Evolutionary conservation across 2,888 invertebrate genomes (phyloP).

Genomic region (Willowsia nigromaculata): DNA sequence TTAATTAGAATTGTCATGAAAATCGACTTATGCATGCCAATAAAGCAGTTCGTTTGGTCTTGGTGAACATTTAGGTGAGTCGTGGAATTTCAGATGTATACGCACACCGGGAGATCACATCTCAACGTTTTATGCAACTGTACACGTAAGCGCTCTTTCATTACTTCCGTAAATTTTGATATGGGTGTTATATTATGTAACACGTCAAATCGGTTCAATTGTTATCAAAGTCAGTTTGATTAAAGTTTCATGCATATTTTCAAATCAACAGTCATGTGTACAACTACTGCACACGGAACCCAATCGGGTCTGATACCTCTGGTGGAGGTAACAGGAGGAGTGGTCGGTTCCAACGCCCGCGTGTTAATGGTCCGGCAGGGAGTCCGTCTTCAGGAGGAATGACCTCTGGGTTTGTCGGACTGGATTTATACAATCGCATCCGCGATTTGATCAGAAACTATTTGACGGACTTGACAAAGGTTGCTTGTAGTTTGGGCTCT

Average conservation of each 20-base stretch:
- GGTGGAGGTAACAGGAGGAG: constrained; percentile 44
- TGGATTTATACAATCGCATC: constrained; percentile 67
- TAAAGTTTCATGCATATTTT: too few species aligned
- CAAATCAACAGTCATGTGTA: constrained; percentile 59
- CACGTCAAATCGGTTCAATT: too few species aligned
- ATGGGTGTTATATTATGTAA: background rate
- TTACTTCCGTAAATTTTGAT: background rate
- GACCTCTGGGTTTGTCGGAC: constrained; percentile 63
- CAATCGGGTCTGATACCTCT: constrained; percentile 27
- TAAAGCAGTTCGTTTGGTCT: background rate
- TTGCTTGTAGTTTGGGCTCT: too few species aligned
- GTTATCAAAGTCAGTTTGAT: too few species aligned
- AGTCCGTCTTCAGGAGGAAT: constrained; percentile 34
- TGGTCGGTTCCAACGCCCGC: constrained; percentile 34
- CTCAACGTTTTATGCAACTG: constrained; percentile 71
- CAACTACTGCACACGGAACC: constrained; percentile 68
- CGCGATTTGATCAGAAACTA: constrained; percentile 54
- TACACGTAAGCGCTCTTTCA: too few species aligned
- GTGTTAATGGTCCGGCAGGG: background rate
- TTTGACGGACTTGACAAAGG: constrained; percentile 47
- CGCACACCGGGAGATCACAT: constrained; percentile 65
- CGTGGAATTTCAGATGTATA: constrained; percentile 69
- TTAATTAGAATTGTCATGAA: background rate
- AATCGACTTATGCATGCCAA: background rate
- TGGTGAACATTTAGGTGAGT: constrained; percentile 12